Base-by-base conservation (phyloP, 2,797 vertebrate species). In the Pipistrellus pygmaeus region DNA sequence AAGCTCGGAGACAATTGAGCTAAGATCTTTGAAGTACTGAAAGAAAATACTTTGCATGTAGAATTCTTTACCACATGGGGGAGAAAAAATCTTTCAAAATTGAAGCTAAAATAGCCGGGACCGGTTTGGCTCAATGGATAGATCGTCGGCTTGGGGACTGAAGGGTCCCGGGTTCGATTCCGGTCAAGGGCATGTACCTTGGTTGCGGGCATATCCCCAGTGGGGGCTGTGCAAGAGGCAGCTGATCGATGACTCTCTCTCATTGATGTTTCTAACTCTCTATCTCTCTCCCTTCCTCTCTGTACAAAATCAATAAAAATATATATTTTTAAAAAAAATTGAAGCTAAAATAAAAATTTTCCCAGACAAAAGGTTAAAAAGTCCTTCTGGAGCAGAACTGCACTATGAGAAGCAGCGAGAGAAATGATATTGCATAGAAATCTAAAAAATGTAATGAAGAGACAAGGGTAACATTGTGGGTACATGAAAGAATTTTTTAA, bases 291-390 rank as follows among this genome's bases (percentile, higher is more conserved):
- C 35, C 35, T 35, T 35, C 35, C 35, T 35, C 35, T 35, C 35
- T 35, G 35, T 35, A 35, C 35, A 35, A 35, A 35, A 35, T 35
- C 35, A 35, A 35, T 35, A 35, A 35, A 35, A 35, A 35, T 35
- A 35, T 35, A 35, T 35, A 3, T 35, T 35, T 35, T 35, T 35
- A n/a, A n/a, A 3, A 35, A 77, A 66, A 92, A 44, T 1, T 73
- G 6, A 57, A 86, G 41, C 32, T 51, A 11, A 60, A 85, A 83
- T 85, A 78, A 90, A 80, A 35, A 91, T 27, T 62, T 88, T 82
- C 25, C 30, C 51, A 75, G 60, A n/a, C 23, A 89, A 85, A 90
- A 75, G 17, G 38, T 38, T 25, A 35, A 66, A 72, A 72, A 82
- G 68, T 7, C 48, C 55, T 41, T 41, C 15, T 14, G 14, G 6